These are phyloP conservation scores for Drosophila prolongata DNA, from an alignment of 2,888 invertebrate genomes.

Conservation along the genomic window DNA sequence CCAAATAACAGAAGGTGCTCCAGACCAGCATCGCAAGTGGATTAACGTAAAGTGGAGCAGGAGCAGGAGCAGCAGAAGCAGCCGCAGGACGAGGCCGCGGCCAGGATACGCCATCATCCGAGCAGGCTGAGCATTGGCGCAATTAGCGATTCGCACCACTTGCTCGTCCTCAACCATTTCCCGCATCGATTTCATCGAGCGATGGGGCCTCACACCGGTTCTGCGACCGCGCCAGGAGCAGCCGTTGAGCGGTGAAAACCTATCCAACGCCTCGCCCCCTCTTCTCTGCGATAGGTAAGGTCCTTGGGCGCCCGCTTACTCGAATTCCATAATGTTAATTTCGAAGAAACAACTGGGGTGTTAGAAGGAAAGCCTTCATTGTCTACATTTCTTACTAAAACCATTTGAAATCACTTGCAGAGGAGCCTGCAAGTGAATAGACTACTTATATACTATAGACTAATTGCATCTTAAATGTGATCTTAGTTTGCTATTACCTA, in stretches of 20 bases:
- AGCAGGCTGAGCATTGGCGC: constrained; percentile 73
- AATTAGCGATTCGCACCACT: constrained; percentile 81
- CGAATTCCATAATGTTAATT: neutral
- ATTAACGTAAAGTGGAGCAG: neutral
- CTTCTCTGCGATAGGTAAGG: constrained; percentile 85
- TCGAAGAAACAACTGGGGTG: neutral
- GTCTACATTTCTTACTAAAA: too few relatives aligned
- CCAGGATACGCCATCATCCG: constrained; percentile 25
- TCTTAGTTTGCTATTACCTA: too few relatives aligned
- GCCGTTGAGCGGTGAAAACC: constrained; percentile 88
- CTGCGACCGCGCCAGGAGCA: constrained; percentile 98
- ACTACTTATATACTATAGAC: too few relatives aligned
- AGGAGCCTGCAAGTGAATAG: too few relatives aligned
- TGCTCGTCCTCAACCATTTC: constrained; percentile 89
- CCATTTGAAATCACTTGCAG: too few relatives aligned
- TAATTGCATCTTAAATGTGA: too few relatives aligned
- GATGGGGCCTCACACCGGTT: constrained; percentile 99
- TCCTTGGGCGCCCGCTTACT: neutral
- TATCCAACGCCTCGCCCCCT: constrained; percentile 85
- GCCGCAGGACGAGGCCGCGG: constrained; percentile 3
- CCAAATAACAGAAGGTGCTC: constrained; percentile 25
- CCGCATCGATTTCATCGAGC: constrained; percentile 98
- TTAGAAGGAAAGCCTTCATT: too few relatives aligned
- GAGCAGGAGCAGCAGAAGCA: constrained; percentile 3
- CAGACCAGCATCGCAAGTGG: neutral